Conservation (phyloP, 2,888 invertebrate genomes). For the Megaustenia siamemsis region DNA sequence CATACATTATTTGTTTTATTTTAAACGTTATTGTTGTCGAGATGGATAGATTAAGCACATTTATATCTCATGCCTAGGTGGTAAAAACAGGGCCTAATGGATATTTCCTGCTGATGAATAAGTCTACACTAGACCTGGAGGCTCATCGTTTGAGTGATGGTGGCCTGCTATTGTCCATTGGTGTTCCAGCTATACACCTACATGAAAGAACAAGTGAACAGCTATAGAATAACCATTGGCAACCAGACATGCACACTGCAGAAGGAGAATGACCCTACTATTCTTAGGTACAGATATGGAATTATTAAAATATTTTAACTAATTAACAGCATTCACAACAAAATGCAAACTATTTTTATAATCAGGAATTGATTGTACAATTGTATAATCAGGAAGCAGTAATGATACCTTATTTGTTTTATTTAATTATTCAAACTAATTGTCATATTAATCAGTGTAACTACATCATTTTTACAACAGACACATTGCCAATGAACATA, state of each 20-base stretch:
- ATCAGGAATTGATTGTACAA: too few species aligned
- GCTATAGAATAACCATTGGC: slow-evolving; percentile 90
- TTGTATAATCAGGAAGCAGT: too few species aligned
- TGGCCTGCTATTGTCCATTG: slow-evolving; percentile 93
- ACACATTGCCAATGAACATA: too few species aligned
- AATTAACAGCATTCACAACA: too few species aligned
- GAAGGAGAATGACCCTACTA: slow-evolving; percentile 98
- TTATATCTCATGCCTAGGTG: slow-evolving; percentile 80
- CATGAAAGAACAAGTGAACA: slow-evolving; percentile 97
- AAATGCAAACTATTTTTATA: too few species aligned
- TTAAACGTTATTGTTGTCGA: too few species aligned
- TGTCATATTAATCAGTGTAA: too few species aligned
- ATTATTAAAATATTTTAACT: too few species aligned
- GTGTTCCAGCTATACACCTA: slow-evolving; percentile 97
- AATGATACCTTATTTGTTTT: too few species aligned
- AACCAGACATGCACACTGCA: slow-evolving; percentile 96
- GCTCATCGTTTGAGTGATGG: slow-evolving; percentile 84
- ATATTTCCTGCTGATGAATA: slow-evolving; percentile 96
- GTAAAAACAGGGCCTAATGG: slow-evolving; percentile 94
- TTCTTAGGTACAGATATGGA: slow-evolving; percentile 87
- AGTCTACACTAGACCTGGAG: slow-evolving; percentile 96
- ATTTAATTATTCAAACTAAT: too few species aligned
- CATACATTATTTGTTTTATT: too few species aligned
- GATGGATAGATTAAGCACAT: not conserved
- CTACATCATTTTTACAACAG: too few species aligned